Conservation (phyloP, 2,113 vertebrate species). For the Oostethus manadensis region DNA sequence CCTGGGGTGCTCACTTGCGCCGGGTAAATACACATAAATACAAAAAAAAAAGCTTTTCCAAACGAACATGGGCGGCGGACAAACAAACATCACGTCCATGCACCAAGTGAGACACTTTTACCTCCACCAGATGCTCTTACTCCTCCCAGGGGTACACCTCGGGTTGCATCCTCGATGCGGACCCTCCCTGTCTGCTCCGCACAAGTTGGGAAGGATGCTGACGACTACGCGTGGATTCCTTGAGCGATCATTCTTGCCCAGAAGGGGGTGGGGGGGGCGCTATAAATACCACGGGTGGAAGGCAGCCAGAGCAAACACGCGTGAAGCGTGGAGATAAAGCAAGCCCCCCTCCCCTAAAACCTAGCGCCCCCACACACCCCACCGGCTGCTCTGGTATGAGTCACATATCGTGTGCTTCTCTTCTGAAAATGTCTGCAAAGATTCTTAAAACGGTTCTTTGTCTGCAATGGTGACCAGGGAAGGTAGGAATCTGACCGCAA, state of each 20-base stretch:
- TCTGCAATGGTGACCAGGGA: neutral
- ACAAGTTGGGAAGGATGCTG: conserved; percentile 8
- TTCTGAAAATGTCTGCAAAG: conserved; percentile 17
- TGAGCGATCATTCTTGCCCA: conserved; percentile 42
- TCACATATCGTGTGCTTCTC: conserved; percentile 38
- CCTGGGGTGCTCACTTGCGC: neutral
- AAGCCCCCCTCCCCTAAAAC: neutral
- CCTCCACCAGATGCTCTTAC: neutral
- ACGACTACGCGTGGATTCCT: conserved; percentile 50
- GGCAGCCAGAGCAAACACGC: conserved; percentile 54
- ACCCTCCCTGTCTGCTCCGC: conserved; percentile 5
- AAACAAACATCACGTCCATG: neutral
- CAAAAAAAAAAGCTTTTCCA: too few species aligned
- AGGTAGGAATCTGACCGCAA: conserved; percentile 20
- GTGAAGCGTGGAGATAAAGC: conserved; percentile 30
- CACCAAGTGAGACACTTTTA: neutral
- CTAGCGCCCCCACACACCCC: conserved; percentile 34
- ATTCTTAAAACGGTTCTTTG: conserved; percentile 7
- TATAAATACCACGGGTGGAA: conserved; percentile 60
- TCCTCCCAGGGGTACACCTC: conserved; percentile 12
- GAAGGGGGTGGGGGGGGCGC: conserved; percentile 27
- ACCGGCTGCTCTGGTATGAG: conserved; percentile 37
- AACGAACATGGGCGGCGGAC: neutral
- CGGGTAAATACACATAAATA: neutral
- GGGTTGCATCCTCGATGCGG: conserved; percentile 29